Evolutionary conservation across 1,140 invertebrate genomes (phyloP).

Genomic region (Rhynchophorus ferrugineus): DNA sequence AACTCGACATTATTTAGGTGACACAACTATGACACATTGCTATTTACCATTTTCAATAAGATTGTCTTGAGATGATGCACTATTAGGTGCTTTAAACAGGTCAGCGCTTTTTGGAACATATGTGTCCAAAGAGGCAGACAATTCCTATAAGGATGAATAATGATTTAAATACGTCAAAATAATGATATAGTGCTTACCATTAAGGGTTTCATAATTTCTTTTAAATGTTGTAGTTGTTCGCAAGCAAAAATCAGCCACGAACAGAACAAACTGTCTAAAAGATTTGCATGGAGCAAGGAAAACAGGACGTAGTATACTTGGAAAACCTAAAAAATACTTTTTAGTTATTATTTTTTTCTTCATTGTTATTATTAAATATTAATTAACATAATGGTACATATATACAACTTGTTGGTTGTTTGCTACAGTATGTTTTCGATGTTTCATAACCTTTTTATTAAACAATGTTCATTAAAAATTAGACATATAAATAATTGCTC

Average conservation of each 20-base stretch:
- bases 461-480: too few species aligned
- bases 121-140: slow-evolving; percentile 70
- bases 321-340: slow-evolving; percentile 19
- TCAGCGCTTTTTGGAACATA: slow-evolving; percentile 71
- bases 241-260: slow-evolving; percentile 77
- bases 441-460: too few species aligned
- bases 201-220: slow-evolving; percentile 74
- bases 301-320: slow-evolving; percentile 68
- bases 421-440: too few species aligned
- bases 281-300: slow-evolving; percentile 60
- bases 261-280: slow-evolving; percentile 70
- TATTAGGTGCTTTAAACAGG: slow-evolving; percentile 54
- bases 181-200: slow-evolving; percentile 47
- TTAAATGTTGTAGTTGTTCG: slow-evolving; percentile 74
- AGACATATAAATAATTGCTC: too few species aligned
- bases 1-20: too few species aligned
- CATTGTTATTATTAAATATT: too few species aligned
- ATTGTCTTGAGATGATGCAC: slow-evolving; percentile 49
- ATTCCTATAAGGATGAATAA: slow-evolving; percentile 45
- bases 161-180: neutral
- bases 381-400: too few species aligned
- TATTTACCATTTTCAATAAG: slow-evolving; percentile 45
- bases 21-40: neutral
- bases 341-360: too few species aligned
- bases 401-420: too few species aligned